Evolutionary conservation across 2,797 vertebrate genomes (phyloP), one percentile per base, ranked within the genome.

Genomic region (Peromyscus eremicus): DNA sequence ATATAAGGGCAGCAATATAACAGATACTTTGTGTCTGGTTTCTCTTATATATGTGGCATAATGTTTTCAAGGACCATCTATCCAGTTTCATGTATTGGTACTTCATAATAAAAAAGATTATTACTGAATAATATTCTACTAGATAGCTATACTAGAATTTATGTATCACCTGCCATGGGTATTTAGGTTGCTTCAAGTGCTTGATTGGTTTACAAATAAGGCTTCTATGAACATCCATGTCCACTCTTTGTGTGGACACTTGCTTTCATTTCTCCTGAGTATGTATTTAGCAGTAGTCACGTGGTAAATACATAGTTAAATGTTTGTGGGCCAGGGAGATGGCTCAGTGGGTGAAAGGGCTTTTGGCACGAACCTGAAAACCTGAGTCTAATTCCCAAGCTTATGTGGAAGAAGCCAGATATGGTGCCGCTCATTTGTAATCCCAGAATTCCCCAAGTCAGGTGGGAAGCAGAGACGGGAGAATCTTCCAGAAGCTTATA

Each of bases 131-230:
- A 57, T 89, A 76, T 64, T 91, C 75, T 82, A 71, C 49, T 62
- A 21, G 40, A 60, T 80, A n/a, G 25, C 71, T 73, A 16, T 68
- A 23, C 21, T 85, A 64, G 27, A 79, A 68, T 75, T 62, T 75
- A 68, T 75, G 62, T 75, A 70, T 80, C 73, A 57, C 37, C 57
- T 81, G n/a, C 52, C 92, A 55, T 73, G 8, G 75, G 62, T 17
- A 89, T 92, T 85, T 89, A 55, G 32, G 68, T 85, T 96, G 55
- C 14, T 86, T 91, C 49, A 21, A 83, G 52, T 37, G 87, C 95
- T 57, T 37, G 17, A 14, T 55, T 66, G 34, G 64, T 90, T 79
- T 82, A 79, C 52, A 95, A 91, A 82, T 71, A 88, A 92, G 49
- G 5, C n/a, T 92, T 27, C 77, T 71, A 34, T 88, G 66, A 94